Percentiles rank a stretch among this genome's conserved stretches.
Evolutionary conservation across 2,113 vertebrate genomes (phyloP).

Genomic region (Pterocles burchelli): DNA sequence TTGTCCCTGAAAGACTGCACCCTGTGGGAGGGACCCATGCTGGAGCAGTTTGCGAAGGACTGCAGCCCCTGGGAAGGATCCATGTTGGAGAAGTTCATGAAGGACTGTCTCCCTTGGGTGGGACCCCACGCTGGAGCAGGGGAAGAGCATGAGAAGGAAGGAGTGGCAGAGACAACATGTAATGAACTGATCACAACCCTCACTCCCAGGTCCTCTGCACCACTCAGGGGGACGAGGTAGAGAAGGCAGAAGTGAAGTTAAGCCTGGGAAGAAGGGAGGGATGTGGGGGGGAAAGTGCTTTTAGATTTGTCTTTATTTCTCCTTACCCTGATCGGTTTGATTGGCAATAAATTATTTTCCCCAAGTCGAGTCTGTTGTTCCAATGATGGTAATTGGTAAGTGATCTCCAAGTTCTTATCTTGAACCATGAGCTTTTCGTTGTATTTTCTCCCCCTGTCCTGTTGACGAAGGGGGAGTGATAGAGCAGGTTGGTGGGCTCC

Average conservation of each 20-base stretch:
- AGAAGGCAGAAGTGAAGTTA: background rate
- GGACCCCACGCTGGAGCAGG: background rate
- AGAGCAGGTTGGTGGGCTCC: background rate
- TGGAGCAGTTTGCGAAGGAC: too few species aligned
- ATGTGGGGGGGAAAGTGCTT: background rate
- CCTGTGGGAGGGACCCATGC: too few species aligned
- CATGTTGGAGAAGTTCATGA: background rate
- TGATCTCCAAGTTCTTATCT: background rate
- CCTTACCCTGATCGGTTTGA: background rate
- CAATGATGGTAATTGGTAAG: background rate
- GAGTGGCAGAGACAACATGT: rapidly evolving
- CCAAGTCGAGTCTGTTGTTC: background rate
- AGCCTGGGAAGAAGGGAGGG: background rate
- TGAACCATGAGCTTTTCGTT: background rate
- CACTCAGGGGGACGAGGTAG: rapidly evolving
- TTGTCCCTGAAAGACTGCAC: too few species aligned
- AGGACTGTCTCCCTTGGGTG: background rate
- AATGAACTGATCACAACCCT: background rate
- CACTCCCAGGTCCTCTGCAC: rapidly evolving
- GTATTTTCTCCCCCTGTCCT: background rate
- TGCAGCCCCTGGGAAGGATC: too few species aligned
- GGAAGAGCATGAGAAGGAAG: background rate
- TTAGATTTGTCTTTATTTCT: background rate
- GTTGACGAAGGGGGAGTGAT: background rate
- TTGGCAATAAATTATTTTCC: background rate